Evolutionary conservation across 2,888 invertebrate species (phyloP), one percentile per base, ranked within the genome.

Genomic region (Didymodactylos carnosus): DNA sequence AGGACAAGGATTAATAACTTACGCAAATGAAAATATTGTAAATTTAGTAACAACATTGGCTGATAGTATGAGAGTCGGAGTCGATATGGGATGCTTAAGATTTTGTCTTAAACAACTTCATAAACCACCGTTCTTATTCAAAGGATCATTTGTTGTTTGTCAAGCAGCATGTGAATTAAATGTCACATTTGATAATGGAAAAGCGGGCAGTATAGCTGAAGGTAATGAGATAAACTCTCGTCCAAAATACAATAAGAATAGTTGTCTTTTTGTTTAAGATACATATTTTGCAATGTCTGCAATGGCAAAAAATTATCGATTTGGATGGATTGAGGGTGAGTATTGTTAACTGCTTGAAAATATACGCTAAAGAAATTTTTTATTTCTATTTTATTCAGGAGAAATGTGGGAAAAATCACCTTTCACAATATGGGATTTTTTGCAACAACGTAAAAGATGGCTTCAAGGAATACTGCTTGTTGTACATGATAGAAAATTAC

Each of bases 341-440:
- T 62, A 23, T 46, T n/a, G 8, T 3, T 19, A n/a, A 43, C 4
- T n/a, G n/a, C n/a, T n/a, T n/a, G n/a, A n/a, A n/a, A n/a, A n/a
- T n/a, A n/a, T n/a, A n/a, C 13, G 8, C 25, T 23, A 10, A n/a
- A 8, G 6, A 46, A n/a, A 46, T 16, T n/a, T 16, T 49, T 49
- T 49, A 23, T 49, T 6, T 14, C 11, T 35, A 6, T 8, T 35
- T 19, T 8, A 10, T 16, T 51, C 8, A 62, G 62, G 95, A 71
- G 95, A 95, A 85, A 94, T 95, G 94, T 94, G 94, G 90, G 95
- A 95, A 82, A 94, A 95, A 82, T 92, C 92, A 10, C 94, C 95
- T 4, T 95, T 95, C 83, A 91, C 92, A 3, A 84, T 95, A 43
- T 89, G 90, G 88, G 95, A 95, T 83, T 93, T 95, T 80, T 88